Base-by-base conservation (phyloP, 2,113 vertebrate species). In the Oncorhynchus masou region DNA sequence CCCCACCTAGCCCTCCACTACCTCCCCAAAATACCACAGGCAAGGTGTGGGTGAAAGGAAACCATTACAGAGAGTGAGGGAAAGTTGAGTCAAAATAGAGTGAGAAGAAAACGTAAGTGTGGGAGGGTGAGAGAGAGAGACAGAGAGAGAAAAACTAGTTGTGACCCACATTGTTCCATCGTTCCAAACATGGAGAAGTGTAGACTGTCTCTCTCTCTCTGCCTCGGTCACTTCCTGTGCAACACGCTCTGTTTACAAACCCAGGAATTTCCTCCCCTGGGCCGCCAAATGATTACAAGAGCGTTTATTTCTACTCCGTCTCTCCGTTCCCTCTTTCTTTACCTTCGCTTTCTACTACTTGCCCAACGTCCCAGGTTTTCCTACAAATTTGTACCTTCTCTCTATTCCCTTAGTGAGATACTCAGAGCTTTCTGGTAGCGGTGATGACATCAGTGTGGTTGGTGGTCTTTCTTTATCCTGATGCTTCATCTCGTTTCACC, bases 261-360 rank as follows among this genome's bases (percentile, higher is more conserved):
- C 82, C 81, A 84, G 83, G 87, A 82, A 88, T 91, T 91, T 91
- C 90, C 88, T 92, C 91, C 85, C 86, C 49, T 76, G 88, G 86
- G 88, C 24, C 25, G 62, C 70, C 81, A 79, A 81, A n/a, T 84
- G 80, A 89, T 89, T 86, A 88, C 79, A 85, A 83, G 81, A 81
- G 64, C 59, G 76, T 83, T 81, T 71, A 51, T 84, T 86, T 78
- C 31, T 68, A 68, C 27, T 71, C 51, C 31, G 5, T 39, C 27
- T 72, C 31, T 22, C 29, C 62, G 76, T 49, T n/a, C 22, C 34
- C 20, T 70, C 29, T 74, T 70, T 64, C 71, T 48, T 49, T 68
- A 25, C 12, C 60, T 62, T 73, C 31, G 49, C 74, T 74, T 29
- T 39, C 69, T 82, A 75, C 48, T 25, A 54, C 71, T 78, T n/a